phyloP scores from a whole-genome alignment of 2,888 invertebrate genomes.

The Athalia cordata region DNA sequence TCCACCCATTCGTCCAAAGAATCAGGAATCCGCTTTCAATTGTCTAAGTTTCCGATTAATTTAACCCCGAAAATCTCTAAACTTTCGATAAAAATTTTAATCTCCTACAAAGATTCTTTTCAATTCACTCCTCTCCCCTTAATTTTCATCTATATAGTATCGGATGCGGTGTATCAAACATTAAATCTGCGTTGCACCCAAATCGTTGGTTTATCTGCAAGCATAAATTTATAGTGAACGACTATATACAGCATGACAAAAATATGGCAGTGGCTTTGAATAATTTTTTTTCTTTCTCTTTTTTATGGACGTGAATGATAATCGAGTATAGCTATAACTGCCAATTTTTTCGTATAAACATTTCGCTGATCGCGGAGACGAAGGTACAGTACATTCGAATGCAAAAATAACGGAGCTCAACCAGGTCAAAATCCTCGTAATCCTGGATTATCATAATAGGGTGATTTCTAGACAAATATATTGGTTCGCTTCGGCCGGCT shows the following conservation, averaged over 20 bases:
- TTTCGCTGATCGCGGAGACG: slow-evolving; percentile 37
- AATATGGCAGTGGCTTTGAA: background rate
- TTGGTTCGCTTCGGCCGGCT: slow-evolving; percentile 9
- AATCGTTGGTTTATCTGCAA: too few relatives aligned
- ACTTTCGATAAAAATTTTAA: slow-evolving; percentile 13
- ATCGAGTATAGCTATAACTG: slow-evolving; percentile 6
- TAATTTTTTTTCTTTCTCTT: background rate
- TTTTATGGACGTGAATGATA: background rate
- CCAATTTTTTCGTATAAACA: slow-evolving; percentile 31
- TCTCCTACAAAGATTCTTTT: too few relatives aligned
- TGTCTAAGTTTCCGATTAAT: slow-evolving; percentile 36
- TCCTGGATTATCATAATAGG: slow-evolving; percentile 44
- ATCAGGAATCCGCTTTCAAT: slow-evolving; percentile 26
- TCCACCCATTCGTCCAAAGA: background rate
- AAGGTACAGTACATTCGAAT: slow-evolving; percentile 31
- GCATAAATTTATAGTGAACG: too few relatives aligned
- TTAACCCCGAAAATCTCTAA: slow-evolving; percentile 19
- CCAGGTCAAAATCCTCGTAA: slow-evolving; percentile 35
- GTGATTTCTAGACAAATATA: slow-evolving; percentile 44
- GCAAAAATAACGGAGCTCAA: slow-evolving; percentile 38
- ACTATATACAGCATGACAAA: background rate
- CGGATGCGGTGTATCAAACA: too few relatives aligned
- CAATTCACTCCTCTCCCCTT: too few relatives aligned
- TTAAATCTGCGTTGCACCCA: too few relatives aligned
- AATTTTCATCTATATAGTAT: background rate